phyloP scores from a whole-genome alignment of 2,113 vertebrate genomes.

The Menidia beryllina region DNA sequence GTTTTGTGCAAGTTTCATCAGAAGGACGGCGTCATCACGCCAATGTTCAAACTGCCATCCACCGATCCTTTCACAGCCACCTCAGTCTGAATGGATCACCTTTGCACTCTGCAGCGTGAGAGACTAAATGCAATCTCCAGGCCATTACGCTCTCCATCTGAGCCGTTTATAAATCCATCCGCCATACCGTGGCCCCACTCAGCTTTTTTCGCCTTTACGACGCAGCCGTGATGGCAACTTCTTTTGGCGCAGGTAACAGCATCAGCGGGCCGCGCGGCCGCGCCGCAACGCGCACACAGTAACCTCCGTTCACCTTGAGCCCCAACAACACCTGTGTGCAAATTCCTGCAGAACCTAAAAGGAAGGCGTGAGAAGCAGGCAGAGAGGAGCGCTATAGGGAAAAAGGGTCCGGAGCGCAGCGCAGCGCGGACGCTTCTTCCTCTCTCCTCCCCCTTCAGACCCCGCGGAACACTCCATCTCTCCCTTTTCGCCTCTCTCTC shows the following conservation, averaged over 20 bases:
- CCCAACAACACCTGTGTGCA: conserved; percentile 86
- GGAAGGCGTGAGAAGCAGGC: conserved; percentile 13
- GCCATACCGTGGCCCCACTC: conserved; percentile 22
- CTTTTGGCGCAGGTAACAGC: conserved; percentile 82
- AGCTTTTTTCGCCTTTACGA: conserved; percentile 9
- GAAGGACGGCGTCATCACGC: neutral
- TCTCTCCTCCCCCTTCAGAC: conserved; percentile 90
- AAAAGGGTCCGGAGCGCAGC: conserved; percentile 85
- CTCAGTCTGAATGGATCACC: conserved; percentile 27
- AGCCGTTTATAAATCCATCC: conserved; percentile 46
- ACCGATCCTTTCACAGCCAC: neutral
- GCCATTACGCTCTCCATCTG: conserved; percentile 45
- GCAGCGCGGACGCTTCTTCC: conserved; percentile 81
- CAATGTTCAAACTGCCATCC: neutral
- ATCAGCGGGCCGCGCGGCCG: conserved; percentile 87
- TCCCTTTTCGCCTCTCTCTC: conserved; percentile 80
- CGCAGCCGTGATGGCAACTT: conserved; percentile 13
- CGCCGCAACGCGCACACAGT: conserved; percentile 88
- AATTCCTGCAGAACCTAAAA: conserved; percentile 83
- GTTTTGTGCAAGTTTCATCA: neutral
- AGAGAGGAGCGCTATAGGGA: conserved; percentile 76
- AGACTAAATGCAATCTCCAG: conserved; percentile 47
- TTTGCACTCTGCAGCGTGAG: conserved; percentile 8
- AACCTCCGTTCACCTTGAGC: conserved; percentile 77
- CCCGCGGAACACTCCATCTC: conserved; percentile 83